Conservation (phyloP, 2,113 vertebrate genomes). For the Nibea coibor region DNA sequence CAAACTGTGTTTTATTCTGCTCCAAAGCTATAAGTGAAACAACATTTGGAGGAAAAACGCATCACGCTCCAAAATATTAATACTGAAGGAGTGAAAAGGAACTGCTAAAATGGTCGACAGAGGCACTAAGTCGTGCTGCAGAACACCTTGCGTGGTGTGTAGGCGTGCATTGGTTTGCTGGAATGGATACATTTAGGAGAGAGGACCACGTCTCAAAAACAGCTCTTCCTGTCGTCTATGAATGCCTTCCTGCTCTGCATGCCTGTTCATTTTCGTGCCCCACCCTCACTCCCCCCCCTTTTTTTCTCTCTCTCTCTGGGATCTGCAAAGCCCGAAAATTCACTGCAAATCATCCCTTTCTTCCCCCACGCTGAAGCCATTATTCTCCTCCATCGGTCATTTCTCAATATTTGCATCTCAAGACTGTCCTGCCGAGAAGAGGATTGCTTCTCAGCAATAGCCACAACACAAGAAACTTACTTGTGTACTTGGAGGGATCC, state of each 20-base stretch:
- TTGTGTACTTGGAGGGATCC: neutral
- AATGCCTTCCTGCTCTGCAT: too few relatives aligned
- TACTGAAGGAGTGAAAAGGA: neutral
- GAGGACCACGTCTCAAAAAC: neutral
- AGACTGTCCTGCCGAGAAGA: neutral
- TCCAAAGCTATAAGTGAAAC: constrained; percentile 12
- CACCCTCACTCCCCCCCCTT: too few relatives aligned
- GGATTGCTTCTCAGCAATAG: too few relatives aligned
- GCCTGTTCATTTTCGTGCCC: too few relatives aligned
- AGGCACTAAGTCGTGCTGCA: neutral
- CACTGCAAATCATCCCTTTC: neutral
- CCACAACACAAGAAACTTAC: neutral
- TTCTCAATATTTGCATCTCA: neutral
- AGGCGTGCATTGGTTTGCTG: neutral
- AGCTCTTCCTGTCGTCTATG: neutral
- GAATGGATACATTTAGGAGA: neutral
- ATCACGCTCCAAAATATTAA: neutral
- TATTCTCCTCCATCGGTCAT: neutral
- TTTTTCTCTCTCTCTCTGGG: neutral
- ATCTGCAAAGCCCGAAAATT: neutral
- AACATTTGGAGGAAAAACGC: constrained; percentile 7
- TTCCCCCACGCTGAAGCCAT: neutral
- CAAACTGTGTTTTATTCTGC: constrained; percentile 38
- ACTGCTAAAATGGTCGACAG: neutral
- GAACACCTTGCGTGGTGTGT: neutral